Evolutionary conservation across 2,888 invertebrate species (phyloP), one percentile per base, ranked within the genome.

Genomic region (Choreutis nemorana): DNA sequence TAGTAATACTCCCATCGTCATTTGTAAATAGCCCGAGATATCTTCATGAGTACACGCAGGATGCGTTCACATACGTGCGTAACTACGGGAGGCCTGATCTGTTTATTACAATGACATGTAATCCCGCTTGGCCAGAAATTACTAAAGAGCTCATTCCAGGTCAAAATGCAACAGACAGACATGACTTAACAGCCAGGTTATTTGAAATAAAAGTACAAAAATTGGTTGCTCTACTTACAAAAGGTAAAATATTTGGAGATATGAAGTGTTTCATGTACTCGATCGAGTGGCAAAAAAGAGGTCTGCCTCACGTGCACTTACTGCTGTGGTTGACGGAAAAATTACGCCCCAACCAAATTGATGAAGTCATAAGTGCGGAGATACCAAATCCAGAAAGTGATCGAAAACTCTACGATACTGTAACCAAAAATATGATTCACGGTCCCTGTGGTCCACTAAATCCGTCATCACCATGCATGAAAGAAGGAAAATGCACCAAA

Each of bases 361-460:
- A 68, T 36, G 14, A 41, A 3, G 20, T 59, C 3, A 55, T 67
- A 3, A 33, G 34, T 5, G 58, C 62, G 9, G 63, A 64, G 34
- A 35, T 53, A 4, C 44, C 55, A 2, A 33, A 57, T 32, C 35
- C 36, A 11, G 10, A 39, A 7, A 18, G 10, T 9, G 43, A 44
- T 36, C 40, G 33, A 36, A 32, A 32, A 22, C 30, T 40, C 33
- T 35, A 38, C 33, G 36, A 39, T 26, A 34, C 40, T 34, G 35
- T 39, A 3, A 37, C 7, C 11, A 40, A 30, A 6, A 33, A 40
- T 30, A 41, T 42, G 39, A 33, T 41, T 25, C 39, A 43, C 33
- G 38, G 37, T 32, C 39, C 40, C 20, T 42, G 39, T 33, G 39
- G 39, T 0, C 10, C 31, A 23, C 31, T 41, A 25, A 45, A 41